A percentile compares a stretch with the other conserved stretches of the same genome.
Evolutionary conservation across 2,113 vertebrate species (phyloP).

Genomic region (Sisor rabdophorus): DNA sequence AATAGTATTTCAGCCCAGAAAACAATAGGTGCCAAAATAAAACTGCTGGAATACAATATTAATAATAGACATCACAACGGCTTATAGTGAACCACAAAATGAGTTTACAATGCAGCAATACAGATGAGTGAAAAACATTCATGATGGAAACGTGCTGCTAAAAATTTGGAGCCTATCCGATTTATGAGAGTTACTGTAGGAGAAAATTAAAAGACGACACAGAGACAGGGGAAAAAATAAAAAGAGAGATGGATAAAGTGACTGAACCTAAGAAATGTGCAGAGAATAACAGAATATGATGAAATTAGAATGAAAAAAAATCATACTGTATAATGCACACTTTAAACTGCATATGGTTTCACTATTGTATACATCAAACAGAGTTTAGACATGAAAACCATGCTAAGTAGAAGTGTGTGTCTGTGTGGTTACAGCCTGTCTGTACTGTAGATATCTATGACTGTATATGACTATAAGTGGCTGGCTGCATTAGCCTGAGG

Average conservation of each 20-base stretch:
- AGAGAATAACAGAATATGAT: background rate
- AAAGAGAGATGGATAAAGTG: constrained; percentile 11
- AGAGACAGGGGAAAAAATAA: background rate
- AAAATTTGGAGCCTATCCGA: constrained; percentile 27
- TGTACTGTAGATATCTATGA: background rate
- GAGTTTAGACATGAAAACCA: background rate
- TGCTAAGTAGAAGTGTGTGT: background rate
- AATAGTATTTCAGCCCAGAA: constrained; percentile 21
- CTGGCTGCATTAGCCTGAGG: background rate
- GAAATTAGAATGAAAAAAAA: background rate
- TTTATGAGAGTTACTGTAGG: constrained; percentile 23
- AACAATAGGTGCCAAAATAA: constrained; percentile 24
- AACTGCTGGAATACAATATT: constrained; percentile 25
- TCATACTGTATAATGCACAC: background rate
- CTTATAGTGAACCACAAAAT: constrained; percentile 44
- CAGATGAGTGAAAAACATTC: constrained; percentile 27
- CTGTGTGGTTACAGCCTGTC: background rate
- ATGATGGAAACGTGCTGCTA: constrained; percentile 13
- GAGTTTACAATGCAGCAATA: constrained; percentile 36
- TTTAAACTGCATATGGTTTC: background rate
- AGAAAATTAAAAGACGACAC: background rate
- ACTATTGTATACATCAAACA: background rate
- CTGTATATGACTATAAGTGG: background rate
- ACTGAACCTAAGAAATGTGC: background rate
- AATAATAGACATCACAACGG: constrained; percentile 36